Conservation (phyloP, 2,113 vertebrate genomes). For the Elachura formosa region DNA sequence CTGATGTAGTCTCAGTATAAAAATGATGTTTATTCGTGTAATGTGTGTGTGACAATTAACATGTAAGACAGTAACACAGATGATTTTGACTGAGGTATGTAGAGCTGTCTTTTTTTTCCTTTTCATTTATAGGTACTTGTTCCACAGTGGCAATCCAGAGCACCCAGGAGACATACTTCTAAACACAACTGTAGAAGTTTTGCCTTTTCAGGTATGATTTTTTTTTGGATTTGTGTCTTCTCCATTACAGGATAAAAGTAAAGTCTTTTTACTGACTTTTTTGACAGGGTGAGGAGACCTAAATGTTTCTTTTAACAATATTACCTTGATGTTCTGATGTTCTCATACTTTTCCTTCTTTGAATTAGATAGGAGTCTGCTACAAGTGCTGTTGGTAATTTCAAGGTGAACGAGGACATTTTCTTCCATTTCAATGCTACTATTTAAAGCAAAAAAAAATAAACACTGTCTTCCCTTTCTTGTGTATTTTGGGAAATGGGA, state of each 20-base stretch:
- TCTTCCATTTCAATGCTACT: neutral
- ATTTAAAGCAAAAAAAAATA: neutral
- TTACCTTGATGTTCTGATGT: neutral
- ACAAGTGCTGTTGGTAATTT: neutral
- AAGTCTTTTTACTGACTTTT: neutral
- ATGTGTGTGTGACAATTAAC: neutral
- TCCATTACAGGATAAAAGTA: neutral
- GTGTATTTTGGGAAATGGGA: neutral
- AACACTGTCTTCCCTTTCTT: neutral
- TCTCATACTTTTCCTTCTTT: neutral
- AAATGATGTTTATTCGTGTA: neutral
- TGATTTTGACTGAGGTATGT: neutral
- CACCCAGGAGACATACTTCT: conserved; percentile 92
- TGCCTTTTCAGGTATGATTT: conserved; percentile 83
- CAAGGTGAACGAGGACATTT: neutral
- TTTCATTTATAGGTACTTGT: conserved; percentile 84
- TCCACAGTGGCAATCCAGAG: conserved; percentile 95
- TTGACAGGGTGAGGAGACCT: neutral
- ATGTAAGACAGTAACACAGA: neutral
- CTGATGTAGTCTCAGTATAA: neutral
- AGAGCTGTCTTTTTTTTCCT: neutral
- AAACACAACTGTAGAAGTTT: conserved; percentile 92
- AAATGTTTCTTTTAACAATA: neutral
- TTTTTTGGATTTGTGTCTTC: neutral
- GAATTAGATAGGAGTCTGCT: neutral